Evolutionary conservation across 2,113 vertebrate species (phyloP), one percentile per base, ranked within the genome.

Genomic region (Pomatorhinus ruficollis): DNA sequence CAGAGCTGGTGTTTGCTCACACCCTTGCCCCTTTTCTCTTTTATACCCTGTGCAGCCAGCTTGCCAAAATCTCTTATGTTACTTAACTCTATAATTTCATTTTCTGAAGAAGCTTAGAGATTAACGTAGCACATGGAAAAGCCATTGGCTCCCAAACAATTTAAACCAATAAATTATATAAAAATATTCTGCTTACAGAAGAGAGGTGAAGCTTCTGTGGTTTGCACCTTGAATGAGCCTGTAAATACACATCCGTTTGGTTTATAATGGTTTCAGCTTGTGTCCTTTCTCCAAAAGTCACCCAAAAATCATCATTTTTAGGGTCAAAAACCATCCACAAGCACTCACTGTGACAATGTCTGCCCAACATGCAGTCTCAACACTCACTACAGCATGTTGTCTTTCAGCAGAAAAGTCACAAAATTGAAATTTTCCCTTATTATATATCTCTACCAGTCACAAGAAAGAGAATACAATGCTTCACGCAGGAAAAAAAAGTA

Each of bases 141-240:
- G 22, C 5, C 31, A 13, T 39, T 75, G 0, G 0, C 11, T 61
- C 44, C 11, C 2, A 2, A 15, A 64, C 5, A 22, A 42, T 57
- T 49, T n/a, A 42, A 85, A 33, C 8, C n/a, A 6, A 11, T 28
- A 50, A 11, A 12, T 63, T 60, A 27, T 6, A 1, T 53, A 1
- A 13, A 71, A 78, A 30, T 39, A 4, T 5, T 45, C 22, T 64
- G 6, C 75, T 28, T 33, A 6, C 10, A 57, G 60, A 23, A 5
- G 15, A 56, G 22, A 72, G 11, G 18, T 13, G 6, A 19, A 50
- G 9, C 25, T 79, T 65, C 28, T 39, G 13, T 64, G 17, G 4
- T 52, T 83, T 50, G 28, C n/a, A 71, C 17, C 42, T 20, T 31
- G 47, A 49, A 54, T 27, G 16, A 61, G 20, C 14, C 33, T 4